Evolutionary conservation across 2,888 invertebrate species (phyloP), one percentile per base, ranked within the genome.

Genomic region (Drosophila pseudotalamancana): DNA sequence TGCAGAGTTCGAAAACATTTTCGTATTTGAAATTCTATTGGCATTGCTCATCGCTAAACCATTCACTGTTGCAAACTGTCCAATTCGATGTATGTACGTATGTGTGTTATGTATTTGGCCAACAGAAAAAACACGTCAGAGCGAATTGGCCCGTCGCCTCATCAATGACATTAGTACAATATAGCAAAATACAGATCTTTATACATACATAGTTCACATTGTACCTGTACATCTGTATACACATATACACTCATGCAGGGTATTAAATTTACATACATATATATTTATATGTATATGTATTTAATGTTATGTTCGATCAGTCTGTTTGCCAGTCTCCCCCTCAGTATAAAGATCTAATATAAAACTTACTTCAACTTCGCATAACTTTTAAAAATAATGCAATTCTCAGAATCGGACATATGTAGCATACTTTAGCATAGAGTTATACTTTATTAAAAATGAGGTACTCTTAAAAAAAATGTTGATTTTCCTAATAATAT

Each of bases 1-100:
- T 82, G 60, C 40, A 50, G 45, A 49, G 53, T 56, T 45, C 43
- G 57, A 56, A 55, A 57, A 42, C 60, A 59, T 55, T 61, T 50
- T 54, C 43, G 49, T 54, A 18, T 51, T 31, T 61, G 54, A 63
- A 73, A 87, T 87, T 62, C 77, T 68, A 86, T 87, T 74, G 84
- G 74, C 81, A 87, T 81, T 80, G 74, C 87, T 80, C 80, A 80
- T 81, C 61, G 48, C 48, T n/a, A n/a, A n/a, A n/a, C 49, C 40
- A 31, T 32, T 68, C 67, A 61, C 65, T 74, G 59, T 64, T 65
- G 72, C 54, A 56, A 70, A 56, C 70, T 63, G 73, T 67, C 55
- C 53, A 25, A 51, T 8, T 16, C 11, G 31, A 5, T 53, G 11
- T 16, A 6, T 25, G 16, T n/a, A n/a, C n/a, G 27, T 16, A 4